Percentiles rank a stretch among this genome's conserved stretches.
Conservation (phyloP, 2,113 vertebrate species). For the Calidris pygmaea region DNA sequence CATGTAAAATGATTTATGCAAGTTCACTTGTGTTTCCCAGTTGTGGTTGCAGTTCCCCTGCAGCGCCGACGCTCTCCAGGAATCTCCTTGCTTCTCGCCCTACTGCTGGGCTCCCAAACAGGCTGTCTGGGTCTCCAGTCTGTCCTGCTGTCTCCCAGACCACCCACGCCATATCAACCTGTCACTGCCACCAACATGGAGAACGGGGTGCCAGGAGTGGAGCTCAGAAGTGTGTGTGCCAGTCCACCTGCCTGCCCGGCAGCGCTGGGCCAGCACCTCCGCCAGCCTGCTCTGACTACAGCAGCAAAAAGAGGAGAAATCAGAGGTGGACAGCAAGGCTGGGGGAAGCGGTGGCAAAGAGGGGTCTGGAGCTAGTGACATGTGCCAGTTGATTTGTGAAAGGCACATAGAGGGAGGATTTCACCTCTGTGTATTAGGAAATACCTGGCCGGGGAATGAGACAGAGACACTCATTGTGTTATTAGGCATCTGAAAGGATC, state of each 20-base stretch:
- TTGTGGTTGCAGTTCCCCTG: constrained; percentile 6
- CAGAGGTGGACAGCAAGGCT: not conserved
- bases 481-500: not conserved
- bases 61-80: constrained; percentile 4
- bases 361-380: not conserved
- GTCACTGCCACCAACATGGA: accelerated
- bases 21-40: constrained; percentile 28
- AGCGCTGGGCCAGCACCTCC: accelerated
- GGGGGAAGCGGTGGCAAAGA: not conserved
- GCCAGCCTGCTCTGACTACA: not conserved
- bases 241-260: not conserved
- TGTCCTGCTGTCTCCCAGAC: not conserved
- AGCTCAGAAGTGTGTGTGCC: not conserved
- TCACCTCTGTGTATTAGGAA: not conserved
- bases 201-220: not conserved
- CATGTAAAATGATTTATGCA: constrained; percentile 6
- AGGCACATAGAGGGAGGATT: not conserved
- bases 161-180: not conserved
- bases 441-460: not conserved
- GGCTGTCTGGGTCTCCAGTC: not conserved
- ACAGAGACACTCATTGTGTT: not conserved
- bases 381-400: not conserved
- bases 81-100: not conserved
- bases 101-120: not conserved
- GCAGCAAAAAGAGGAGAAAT: not conserved